Base-by-base conservation (phyloP, 2,113 vertebrate genomes). In the Ploceus nigricollis region DNA sequence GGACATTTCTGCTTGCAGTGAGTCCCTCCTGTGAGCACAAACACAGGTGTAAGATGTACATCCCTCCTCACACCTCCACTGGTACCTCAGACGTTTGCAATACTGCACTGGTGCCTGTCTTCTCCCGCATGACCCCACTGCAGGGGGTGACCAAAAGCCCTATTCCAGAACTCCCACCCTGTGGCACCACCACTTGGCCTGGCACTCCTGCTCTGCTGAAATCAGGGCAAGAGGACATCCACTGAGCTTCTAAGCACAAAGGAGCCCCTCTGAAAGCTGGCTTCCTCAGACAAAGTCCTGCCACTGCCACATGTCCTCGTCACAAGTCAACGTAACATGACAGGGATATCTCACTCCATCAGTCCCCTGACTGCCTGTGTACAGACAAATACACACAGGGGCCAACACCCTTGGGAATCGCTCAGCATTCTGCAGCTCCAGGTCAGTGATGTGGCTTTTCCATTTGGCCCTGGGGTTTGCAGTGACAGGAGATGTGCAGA, bases 101-200 rank as follows among this genome's bases (percentile, higher is more conserved):
- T 8, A 25, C 31, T 21, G 42, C 30, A 20, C 47, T 13, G 25
- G 28, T 64, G 61, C 73, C 75, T 58, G 45, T 17, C 77, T 64
- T 42, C 48, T 23, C 6, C 35, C 19, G 47, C 60, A 27, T 0
- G 5, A 54, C 15, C 19, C 48, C 58, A 6, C 21, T 8, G 18
- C 16, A 11, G 3, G 2, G 44, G 19, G 20, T 15, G 44, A 44
- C 20, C 0, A 0, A 73, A 58, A 54, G 17, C 42, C 50, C 24
- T 23, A 40, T 37, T 42, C 56, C 65, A 57, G 2, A 2, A 40
- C 15, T 35, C 42, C 48, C 69, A 50, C 1, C 37, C 24, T 6
- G 7, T 2, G 8, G 10, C 5, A 20, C 28, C 27, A 47, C 18
- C 53, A 37, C 45, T 3, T 0, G 1, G 51, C 28, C 53, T 51